Base-by-base conservation (phyloP, 2,797 vertebrate species). In the Dermochelys coriacea region DNA sequence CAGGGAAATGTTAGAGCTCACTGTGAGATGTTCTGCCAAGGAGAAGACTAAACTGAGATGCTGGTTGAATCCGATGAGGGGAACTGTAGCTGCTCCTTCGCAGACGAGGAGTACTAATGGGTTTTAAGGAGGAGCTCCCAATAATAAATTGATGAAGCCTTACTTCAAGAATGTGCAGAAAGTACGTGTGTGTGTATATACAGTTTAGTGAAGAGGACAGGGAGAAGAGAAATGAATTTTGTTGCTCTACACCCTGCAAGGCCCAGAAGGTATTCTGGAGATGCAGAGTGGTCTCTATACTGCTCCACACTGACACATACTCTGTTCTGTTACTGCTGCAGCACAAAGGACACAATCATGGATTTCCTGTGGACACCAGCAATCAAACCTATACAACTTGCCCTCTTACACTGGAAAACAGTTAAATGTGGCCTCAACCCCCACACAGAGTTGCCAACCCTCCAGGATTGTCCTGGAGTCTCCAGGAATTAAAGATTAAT, bases 61-160 rank as follows among this genome's bases (percentile, higher is more conserved):
- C 93, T 47, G 79, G 75, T 51, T 95, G 71, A 93, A 84, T 93
- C 71, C 79, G 50, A 95, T n/a, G 51, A 68, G n/a, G 19, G 5
- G 64, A 68, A 68, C n/a, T 41, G 18, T 68, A 37, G 8, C n/a
- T 37, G 52, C 41, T 93, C 50, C 77, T 80, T 82, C 86, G 89
- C 89, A 85, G 61, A 87, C 6, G 91, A 52, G 19, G 79, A 85
- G 19, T 52, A 80, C 91, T 85, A 96, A 96, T 93, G 82, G 93
- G 12, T n/a, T 83, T 93, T 93, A 91, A 68, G 68, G 85, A 96
- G 96, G 95, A 64, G 71, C 45, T 95, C 50, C n/a, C 52, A 52
- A 37, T 80, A 95, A 93, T 51, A 23, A 57, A 34, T n/a, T 95
- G 82, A 71, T 47, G 82, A 88, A 37, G 51, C n/a, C n/a, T 93